phyloP scores from a whole-genome alignment of 1,140 invertebrate species.

The Leptinotarsa undecemlineata region DNA sequence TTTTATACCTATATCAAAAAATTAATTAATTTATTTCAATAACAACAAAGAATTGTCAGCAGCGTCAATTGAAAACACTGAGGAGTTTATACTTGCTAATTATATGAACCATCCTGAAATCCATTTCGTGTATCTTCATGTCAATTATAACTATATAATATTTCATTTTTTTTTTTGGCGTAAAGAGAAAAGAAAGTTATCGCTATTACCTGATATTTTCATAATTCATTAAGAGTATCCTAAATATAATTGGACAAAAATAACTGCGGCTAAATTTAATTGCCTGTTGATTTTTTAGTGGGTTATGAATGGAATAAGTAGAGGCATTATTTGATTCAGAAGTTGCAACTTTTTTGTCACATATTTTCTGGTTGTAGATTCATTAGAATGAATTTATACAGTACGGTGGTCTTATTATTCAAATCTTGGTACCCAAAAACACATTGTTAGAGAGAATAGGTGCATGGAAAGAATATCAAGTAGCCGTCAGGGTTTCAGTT shows the following conservation, averaged over 20 bases:
- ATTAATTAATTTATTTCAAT: no score
- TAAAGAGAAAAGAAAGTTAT: constrained; percentile 32
- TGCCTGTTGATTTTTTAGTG: constrained; percentile 28
- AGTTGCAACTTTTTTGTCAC: constrained; percentile 21
- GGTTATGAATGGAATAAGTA: constrained; percentile 25
- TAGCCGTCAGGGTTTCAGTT: not conserved
- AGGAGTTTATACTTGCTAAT: not conserved
- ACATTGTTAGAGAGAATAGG: constrained; percentile 36
- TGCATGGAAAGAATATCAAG: constrained; percentile 32
- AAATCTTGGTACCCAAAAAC: constrained; percentile 32
- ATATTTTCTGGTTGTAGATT: constrained; percentile 22
- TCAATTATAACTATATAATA: constrained; percentile 21
- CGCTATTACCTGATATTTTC: constrained; percentile 36
- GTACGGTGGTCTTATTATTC: constrained; percentile 28
- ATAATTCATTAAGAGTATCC: constrained; percentile 37
- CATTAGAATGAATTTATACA: constrained; percentile 36
- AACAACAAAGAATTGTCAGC: no score
- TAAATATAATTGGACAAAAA: constrained; percentile 37
- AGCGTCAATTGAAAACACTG: not conserved
- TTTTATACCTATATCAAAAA: no score
- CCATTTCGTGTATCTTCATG: constrained; percentile 3
- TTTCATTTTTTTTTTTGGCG: constrained; percentile 16
- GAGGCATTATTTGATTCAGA: not conserved
- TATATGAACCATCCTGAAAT: not conserved
- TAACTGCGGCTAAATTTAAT: constrained; percentile 35